Base-by-base conservation (phyloP, 2,888 invertebrate species). In the Mantis religiosa region DNA sequence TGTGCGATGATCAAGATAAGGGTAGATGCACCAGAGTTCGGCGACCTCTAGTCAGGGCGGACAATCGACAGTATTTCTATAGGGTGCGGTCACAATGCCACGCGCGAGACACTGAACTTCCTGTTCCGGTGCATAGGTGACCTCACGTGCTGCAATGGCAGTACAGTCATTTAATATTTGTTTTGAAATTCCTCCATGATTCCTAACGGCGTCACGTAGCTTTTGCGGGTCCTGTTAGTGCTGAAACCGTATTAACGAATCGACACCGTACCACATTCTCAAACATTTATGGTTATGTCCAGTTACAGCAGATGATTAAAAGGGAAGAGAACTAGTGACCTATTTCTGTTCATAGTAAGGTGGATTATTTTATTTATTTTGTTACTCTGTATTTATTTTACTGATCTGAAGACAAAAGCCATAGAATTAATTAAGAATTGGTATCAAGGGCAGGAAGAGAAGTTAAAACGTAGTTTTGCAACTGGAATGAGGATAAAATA, bases 41-140 rank as follows among this genome's bases (percentile, higher is more conserved):
- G 54, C 54, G 54, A 71, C 54, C 54, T 71, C 54, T 15, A 54
- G 54, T 20, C 54, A 54, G 54, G 54, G 54, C 54, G 25, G 15
- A 71, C 54, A 71, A 71, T 71, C 54, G 54, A 1, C 54, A 20
- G 15, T 71, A 71, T 71, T 71, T 20, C 54, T 85, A n/a, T 28
- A 86, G 86, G 86, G 86, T 81, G 86, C 81, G 81, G 86, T 30
- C 54, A 47, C 34, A 85, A 82, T 82, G 87, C 30, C 87, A 87
- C 30, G 27, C 41, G 87, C 30, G 34, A 71, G 86, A 27, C 47
- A 20, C 47, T 71, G 86, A 30, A 30, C 86, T 87, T 87, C 87
- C 87, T 86, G 71, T 86, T 86, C 86, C 86, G 86, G 6, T 86
- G 86, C n/a, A 85, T 20, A 84, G 30, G 34, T 87, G 82, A 87